Evolutionary conservation across 2,888 invertebrate species (phyloP).

Genomic region (Phytoseiulus persimilis): DNA sequence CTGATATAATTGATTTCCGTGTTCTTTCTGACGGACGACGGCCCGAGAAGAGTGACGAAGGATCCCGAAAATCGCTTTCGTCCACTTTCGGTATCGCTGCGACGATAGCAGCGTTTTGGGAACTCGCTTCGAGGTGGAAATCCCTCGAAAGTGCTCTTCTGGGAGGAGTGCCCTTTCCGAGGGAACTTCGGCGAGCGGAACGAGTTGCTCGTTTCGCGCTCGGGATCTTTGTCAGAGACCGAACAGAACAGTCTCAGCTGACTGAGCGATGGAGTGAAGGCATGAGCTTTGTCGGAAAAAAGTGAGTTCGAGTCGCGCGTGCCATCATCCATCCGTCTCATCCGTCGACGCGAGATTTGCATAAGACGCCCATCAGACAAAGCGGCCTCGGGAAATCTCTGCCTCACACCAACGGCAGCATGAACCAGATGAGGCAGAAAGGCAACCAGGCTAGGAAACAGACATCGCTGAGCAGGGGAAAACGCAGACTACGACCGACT

Average conservation of each 20-base stretch:
- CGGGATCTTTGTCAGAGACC: too few species aligned
- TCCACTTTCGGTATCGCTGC: too few species aligned
- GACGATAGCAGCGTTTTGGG: too few species aligned
- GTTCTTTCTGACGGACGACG: neutral
- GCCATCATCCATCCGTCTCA: neutral
- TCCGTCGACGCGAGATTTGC: neutral
- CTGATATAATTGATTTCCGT: neutral
- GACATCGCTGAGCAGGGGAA: neutral
- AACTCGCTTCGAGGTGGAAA: too few species aligned
- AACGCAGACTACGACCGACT: neutral
- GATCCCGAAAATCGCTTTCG: neutral
- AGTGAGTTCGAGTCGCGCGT: neutral
- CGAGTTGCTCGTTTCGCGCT: too few species aligned
- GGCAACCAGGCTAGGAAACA: neutral
- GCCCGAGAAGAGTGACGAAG: neutral
- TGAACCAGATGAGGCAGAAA: neutral
- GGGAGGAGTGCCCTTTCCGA: too few species aligned
- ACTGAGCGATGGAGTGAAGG: neutral
- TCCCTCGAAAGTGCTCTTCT: too few species aligned
- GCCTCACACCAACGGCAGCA: neutral
- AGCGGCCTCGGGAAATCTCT: neutral
- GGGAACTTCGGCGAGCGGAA: too few species aligned
- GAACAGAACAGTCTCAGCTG: too few species aligned
- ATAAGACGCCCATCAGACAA: neutral
- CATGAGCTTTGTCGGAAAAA: neutral